Percentiles rank a stretch among this genome's conserved stretches.
Conservation (phyloP, 2,113 vertebrate genomes). For the Lynx canadensis region DNA sequence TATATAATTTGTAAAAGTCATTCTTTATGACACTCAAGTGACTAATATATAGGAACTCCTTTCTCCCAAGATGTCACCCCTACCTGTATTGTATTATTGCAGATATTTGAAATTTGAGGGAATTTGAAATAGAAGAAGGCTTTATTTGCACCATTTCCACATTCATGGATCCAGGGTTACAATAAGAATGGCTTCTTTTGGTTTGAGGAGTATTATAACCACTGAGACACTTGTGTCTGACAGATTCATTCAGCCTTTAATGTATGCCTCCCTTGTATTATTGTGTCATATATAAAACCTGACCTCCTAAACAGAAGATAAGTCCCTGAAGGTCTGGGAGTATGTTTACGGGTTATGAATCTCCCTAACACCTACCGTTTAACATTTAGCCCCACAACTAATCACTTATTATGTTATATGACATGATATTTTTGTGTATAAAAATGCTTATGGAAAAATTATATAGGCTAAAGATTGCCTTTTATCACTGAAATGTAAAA, state of each 20-base stretch:
- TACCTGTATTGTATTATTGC: not conserved
- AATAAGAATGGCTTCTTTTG: not conserved
- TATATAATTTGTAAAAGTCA: not conserved
- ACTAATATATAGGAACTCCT: not conserved
- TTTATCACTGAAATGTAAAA: slow-evolving; percentile 7
- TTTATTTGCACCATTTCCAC: not conserved
- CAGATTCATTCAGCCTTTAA: not conserved
- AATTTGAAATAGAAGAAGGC: not conserved
- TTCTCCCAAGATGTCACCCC: not conserved
- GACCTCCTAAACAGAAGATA: not conserved
- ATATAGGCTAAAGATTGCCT: not conserved
- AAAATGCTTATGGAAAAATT: not conserved
- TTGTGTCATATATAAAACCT: not conserved
- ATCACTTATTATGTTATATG: not conserved
- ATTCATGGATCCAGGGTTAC: not conserved
- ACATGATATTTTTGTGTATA: not conserved
- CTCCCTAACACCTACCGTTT: not conserved
- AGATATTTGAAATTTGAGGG: not conserved
- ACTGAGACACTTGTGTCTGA: not conserved
- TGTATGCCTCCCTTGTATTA: not conserved
- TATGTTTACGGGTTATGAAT: not conserved
- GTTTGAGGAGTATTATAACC: not conserved
- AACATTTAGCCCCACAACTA: not conserved
- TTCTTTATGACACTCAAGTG: not conserved
- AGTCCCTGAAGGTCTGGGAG: not conserved